Conservation (phyloP, 2,113 vertebrate genomes). For the Melanotaenia duboulayi region DNA sequence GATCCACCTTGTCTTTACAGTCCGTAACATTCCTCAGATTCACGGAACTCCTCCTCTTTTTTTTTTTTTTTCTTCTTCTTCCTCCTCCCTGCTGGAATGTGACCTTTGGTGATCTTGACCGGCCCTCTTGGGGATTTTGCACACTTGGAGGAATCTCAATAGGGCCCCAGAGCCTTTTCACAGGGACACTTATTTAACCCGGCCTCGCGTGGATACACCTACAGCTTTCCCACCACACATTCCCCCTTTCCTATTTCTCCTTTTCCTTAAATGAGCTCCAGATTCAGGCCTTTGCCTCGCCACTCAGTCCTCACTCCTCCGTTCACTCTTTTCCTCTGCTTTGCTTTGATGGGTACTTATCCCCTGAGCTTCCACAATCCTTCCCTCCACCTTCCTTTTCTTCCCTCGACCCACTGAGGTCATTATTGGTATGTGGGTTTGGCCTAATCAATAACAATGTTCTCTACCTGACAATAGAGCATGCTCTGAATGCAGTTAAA, state of each 20-base stretch:
- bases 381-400: constrained; percentile 34
- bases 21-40: constrained; percentile 60
- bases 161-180: constrained; percentile 66
- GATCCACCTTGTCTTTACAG: constrained; percentile 18
- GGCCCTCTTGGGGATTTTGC: constrained; percentile 78
- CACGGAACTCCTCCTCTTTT: constrained; percentile 12
- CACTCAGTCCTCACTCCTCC: not conserved
- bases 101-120: constrained; percentile 80
- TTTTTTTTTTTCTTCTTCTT: not conserved
- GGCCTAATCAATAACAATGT: constrained; percentile 72
- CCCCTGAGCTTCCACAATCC: constrained; percentile 51
- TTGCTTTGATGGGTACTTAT: constrained; percentile 65
- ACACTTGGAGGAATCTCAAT: constrained; percentile 82
- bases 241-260: not conserved
- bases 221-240: constrained; percentile 39
- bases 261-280: not conserved
- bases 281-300: not conserved
- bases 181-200: constrained; percentile 22
- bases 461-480: constrained; percentile 57
- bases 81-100: constrained; percentile 75
- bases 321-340: not conserved
- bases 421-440: constrained; percentile 63
- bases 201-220: constrained; percentile 28
- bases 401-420: constrained; percentile 56
- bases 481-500: constrained; percentile 14